phyloP scores from a whole-genome alignment of 2,888 invertebrate genomes.

The Synanthedon andrenaeformis region DNA sequence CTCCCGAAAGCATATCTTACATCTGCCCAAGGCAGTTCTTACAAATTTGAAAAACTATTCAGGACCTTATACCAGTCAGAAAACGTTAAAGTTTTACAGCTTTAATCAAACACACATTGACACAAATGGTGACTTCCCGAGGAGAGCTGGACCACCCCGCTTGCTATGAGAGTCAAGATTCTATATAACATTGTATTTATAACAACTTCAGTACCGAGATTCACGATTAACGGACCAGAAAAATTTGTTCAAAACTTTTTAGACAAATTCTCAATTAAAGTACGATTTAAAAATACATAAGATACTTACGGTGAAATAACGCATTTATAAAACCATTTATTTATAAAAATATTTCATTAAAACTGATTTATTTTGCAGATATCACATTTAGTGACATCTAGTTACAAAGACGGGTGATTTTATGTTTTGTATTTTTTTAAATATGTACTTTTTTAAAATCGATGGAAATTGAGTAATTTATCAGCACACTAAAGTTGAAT shows the following conservation, averaged over 20 bases:
- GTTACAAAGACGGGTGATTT: background rate
- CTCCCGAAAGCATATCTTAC: constrained; percentile 20
- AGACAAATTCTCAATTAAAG: background rate
- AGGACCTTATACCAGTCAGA: constrained; percentile 16
- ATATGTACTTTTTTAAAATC: background rate
- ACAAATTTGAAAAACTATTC: constrained; percentile 24
- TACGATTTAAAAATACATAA: background rate
- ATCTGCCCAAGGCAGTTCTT: constrained; percentile 24
- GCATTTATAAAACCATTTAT: background rate
- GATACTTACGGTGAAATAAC: background rate
- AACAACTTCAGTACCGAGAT: constrained; percentile 20
- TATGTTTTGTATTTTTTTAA: background rate
- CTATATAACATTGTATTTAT: background rate
- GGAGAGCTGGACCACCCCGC: constrained; percentile 48
- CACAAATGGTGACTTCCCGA: constrained; percentile 36
- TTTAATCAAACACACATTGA: constrained; percentile 13
- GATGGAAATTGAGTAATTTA: too few relatives aligned
- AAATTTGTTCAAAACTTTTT: background rate
- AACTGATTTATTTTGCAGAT: background rate
- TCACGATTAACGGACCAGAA: constrained; percentile 6
- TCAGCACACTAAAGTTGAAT: too few relatives aligned
- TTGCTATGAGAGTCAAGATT: background rate
- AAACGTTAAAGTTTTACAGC: constrained; percentile 15
- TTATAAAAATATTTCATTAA: background rate
- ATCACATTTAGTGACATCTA: background rate